A percentile compares a stretch with the other conserved stretches of the same genome.
These are phyloP conservation scores for Heliconius congener DNA, from an alignment of 1,140 invertebrate species.

Conservation along the genomic window DNA sequence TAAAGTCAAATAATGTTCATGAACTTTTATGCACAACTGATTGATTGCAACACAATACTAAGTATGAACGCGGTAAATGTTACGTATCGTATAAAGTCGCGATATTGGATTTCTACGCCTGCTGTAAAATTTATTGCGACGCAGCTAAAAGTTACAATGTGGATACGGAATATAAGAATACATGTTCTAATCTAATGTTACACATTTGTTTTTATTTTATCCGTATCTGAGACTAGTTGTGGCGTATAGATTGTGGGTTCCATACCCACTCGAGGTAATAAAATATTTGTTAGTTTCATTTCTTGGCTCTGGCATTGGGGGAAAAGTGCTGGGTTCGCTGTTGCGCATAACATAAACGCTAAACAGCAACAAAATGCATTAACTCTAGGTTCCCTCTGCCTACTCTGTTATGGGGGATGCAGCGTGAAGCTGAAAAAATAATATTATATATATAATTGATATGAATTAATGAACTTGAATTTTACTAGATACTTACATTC, in stretches of 20 bases:
- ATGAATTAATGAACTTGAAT: too few relatives aligned
- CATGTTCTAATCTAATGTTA: slow-evolving; percentile 2
- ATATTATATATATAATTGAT: too few relatives aligned
- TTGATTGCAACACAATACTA: neutral
- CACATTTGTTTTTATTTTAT: slow-evolving; percentile 3
- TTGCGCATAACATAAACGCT: too few relatives aligned
- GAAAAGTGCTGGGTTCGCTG: too few relatives aligned
- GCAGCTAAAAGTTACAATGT: slow-evolving; percentile 3
- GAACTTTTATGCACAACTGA: neutral
- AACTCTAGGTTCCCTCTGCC: too few relatives aligned
- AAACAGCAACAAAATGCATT: too few relatives aligned
- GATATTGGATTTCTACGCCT: slow-evolving; percentile 36
- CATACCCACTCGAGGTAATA: too few relatives aligned
- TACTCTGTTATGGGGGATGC: too few relatives aligned
- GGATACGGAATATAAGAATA: neutral
- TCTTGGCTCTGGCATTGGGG: too few relatives aligned
- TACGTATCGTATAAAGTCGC: slow-evolving; percentile 26
- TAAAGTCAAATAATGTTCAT: neutral
- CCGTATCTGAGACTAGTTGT: neutral
- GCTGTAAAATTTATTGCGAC: slow-evolving; percentile 34
- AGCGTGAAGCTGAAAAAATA: too few relatives aligned
- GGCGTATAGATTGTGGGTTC: too few relatives aligned
- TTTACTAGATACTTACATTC: too few relatives aligned
- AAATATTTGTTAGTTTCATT: neutral
- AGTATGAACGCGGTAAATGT: neutral